Evolutionary conservation across 1,140 invertebrate genomes (phyloP), one percentile per base, ranked within the genome.

Genomic region (Bombus cullumanus): DNA sequence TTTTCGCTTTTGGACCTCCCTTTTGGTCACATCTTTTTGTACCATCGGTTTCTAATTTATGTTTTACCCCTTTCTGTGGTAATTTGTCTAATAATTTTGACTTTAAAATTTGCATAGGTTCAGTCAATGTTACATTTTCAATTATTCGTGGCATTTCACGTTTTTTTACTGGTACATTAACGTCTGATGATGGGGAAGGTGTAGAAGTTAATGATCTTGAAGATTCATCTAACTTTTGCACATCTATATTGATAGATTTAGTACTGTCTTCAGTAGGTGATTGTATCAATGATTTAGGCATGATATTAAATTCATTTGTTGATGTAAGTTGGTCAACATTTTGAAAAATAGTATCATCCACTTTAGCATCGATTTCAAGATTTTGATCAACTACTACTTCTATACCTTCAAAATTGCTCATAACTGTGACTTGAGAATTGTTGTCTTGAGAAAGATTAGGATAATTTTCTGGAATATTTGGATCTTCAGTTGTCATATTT

Each of bases 121-220:
- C 93, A 31, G 93, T 94, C 25, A 95, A 83, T 3, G 94, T 76
- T 1, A 95, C 93, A 78, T 94, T 95, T 84, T 95, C 93, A 71
- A 95, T 95, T 62, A 95, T 95, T 73, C 94, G 91, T 9, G 94
- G 94, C 87, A 95, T 95, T 74, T 95, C 94, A 10, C 94, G 93
- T 39, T 95, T 95, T 66, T 95, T 95, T 3, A 95, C 94, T 2
- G 94, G 94, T 10, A 95, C 81, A 18, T 83, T 85, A 22, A 89
- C 78, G 0, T 93, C 93, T 0, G 92, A 88, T 10, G 84, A 89
- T 31, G 93, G 88, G 10, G 92, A 88, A n/a, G 91, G 81, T 2
- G 86, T 81, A 12, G 90, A 90, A 9, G 81, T 66, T 34, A 83
- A 71, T 43, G 81, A 66, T 76, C 82, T 89, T 22, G 86, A 53